Evolutionary conservation across 1,140 invertebrate genomes (phyloP).

Genomic region (Drosophila repletoides): DNA sequence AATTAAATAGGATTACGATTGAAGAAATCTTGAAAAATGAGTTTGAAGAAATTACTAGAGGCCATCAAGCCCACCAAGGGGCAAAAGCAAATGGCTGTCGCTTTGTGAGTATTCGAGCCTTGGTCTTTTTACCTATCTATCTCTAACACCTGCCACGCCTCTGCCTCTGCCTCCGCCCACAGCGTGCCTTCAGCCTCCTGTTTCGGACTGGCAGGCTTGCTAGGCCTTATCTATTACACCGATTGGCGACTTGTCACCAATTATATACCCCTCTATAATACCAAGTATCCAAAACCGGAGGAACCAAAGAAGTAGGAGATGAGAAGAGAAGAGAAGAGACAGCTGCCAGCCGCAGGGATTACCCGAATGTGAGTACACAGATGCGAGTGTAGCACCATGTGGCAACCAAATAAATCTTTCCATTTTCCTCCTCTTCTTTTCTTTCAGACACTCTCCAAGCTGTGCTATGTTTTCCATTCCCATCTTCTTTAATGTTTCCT

Average conservation of each 20-base stretch:
- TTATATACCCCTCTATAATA: constrained; percentile 62
- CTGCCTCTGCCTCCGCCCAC: background rate
- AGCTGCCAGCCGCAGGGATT: no score
- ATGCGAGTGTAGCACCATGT: constrained; percentile 2
- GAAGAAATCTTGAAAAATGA: constrained; percentile 33
- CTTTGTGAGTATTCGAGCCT: constrained; percentile 46
- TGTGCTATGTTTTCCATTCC: background rate
- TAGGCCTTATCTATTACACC: constrained; percentile 46
- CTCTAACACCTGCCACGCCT: background rate
- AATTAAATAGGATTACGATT: constrained; percentile 40
- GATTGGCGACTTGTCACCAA: constrained; percentile 58
- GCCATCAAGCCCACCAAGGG: constrained; percentile 18
- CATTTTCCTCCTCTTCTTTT: background rate
- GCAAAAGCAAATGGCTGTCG: constrained; percentile 7
- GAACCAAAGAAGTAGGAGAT: constrained; percentile 5
- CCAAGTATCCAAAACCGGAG: constrained; percentile 52
- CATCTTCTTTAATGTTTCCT: constrained; percentile 1
- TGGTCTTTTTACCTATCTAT: background rate
- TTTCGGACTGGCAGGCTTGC: constrained; percentile 41
- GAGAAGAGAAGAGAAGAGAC: no score
- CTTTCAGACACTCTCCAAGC: background rate
- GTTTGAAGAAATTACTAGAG: constrained; percentile 36
- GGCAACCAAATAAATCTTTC: background rate
- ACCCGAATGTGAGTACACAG: no score
- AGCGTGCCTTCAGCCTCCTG: constrained; percentile 45